Conservation (phyloP, 2,888 invertebrate species). For the Plemyria rubiginata region DNA sequence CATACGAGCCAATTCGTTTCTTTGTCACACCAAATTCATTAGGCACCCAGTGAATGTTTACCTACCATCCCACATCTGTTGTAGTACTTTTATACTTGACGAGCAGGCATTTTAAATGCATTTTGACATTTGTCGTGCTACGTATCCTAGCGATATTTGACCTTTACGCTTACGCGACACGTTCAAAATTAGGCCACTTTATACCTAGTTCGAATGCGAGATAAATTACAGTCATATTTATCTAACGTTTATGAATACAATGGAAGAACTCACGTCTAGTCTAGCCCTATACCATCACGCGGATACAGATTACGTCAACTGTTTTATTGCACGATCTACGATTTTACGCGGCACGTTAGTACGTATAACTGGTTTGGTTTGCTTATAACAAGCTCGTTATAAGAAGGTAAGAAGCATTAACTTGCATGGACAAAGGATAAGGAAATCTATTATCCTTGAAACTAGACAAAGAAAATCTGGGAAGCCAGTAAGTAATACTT, state of each 20-base stretch:
- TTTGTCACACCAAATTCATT: background rate
- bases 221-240: no score
- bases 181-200: no score
- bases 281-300: conserved; percentile 12
- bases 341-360: conserved; percentile 4
- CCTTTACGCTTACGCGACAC: no score
- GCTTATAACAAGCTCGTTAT: conserved; percentile 1
- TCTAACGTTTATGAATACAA: background rate
- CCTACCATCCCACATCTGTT: no score
- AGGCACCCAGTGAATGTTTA: no score
- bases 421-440: conserved; percentile 40
- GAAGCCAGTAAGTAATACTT: background rate
- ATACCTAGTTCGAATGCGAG: no score
- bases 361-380: background rate
- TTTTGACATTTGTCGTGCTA: no score
- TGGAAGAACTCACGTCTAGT: conserved; percentile 8
- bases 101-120: no score
- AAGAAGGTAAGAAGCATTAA: background rate
- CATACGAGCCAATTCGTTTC: background rate
- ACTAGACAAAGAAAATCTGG: conserved; percentile 31
- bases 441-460: conserved; percentile 41
- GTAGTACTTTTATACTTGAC: no score
- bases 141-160: no score
- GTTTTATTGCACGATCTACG: background rate
- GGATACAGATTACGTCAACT: conserved; percentile 12